Conservation (phyloP, 2,113 vertebrate genomes). For the Albula glossodonta region DNA sequence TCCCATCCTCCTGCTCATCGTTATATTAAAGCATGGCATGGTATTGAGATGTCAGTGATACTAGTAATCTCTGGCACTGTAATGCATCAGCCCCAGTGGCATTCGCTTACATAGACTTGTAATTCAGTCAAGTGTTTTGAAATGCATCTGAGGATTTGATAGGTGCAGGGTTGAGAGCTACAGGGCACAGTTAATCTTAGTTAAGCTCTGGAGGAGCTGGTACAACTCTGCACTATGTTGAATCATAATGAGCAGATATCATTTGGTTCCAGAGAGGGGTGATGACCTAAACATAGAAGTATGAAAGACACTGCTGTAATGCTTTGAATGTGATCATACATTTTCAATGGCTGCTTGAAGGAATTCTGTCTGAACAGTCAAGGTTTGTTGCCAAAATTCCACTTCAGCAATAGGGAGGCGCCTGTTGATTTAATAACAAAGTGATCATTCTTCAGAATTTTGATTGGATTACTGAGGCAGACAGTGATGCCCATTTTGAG, state of each 20-base stretch:
- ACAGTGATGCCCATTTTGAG: background rate
- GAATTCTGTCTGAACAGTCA: background rate
- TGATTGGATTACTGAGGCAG: background rate
- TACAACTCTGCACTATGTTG: background rate
- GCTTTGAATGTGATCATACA: background rate
- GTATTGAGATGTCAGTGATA: background rate
- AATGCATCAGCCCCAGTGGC: background rate
- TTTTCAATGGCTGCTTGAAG: background rate
- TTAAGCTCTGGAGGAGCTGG: background rate
- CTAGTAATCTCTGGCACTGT: background rate
- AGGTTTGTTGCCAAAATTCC: background rate
- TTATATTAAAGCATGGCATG: background rate
- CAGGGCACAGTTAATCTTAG: background rate
- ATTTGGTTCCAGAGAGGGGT: background rate
- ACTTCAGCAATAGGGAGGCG: background rate
- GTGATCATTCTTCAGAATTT: background rate
- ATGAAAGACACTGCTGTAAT: background rate
- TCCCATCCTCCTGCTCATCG: no score
- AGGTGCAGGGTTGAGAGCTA: background rate
- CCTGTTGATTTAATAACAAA: background rate
- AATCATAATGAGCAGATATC: background rate
- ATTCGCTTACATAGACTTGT: background rate
- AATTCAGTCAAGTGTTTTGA: background rate
- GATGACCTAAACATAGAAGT: background rate
- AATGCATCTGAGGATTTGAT: background rate